Conservation (phyloP, 1,140 invertebrate species). For the Drosophila pachea region DNA sequence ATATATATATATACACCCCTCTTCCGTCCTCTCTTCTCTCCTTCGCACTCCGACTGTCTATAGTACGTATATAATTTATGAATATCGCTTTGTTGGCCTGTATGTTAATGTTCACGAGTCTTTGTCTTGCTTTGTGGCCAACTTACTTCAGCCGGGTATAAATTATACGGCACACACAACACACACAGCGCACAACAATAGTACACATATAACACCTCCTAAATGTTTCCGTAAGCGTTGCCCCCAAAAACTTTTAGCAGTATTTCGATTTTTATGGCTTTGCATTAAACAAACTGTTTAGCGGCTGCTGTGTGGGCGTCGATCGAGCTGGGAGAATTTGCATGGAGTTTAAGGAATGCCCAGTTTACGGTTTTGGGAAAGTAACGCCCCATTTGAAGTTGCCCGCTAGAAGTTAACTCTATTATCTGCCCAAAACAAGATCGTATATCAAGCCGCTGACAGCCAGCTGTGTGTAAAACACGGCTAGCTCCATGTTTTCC, state of each 20-base stretch:
- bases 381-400: slow-evolving; percentile 20
- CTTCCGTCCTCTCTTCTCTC: too few species aligned
- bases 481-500: background rate
- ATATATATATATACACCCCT: too few species aligned
- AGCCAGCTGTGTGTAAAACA: background rate
- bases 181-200: too few species aligned
- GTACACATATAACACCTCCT: slow-evolving; percentile 60
- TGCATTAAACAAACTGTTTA: slow-evolving; percentile 6
- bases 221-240: slow-evolving; percentile 54
- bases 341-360: slow-evolving; percentile 27
- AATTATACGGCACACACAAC: slow-evolving; percentile 63
- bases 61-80: slow-evolving; percentile 49
- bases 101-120: slow-evolving; percentile 47
- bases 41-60: background rate
- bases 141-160: slow-evolving; percentile 56
- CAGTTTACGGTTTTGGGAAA: slow-evolving; percentile 21
- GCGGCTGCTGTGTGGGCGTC: slow-evolving; percentile 48
- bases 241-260: background rate
- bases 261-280: slow-evolving; percentile 18
- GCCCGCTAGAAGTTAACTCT: slow-evolving; percentile 24
- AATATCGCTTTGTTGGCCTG: slow-evolving; percentile 56
- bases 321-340: slow-evolving; percentile 29
- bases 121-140: slow-evolving; percentile 59
- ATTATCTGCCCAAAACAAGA: slow-evolving; percentile 12
- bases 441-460: slow-evolving; percentile 8